Evolutionary conservation across 1,140 invertebrate species (phyloP), one percentile per base, ranked within the genome.

Genomic region (Chironomus tepperi): DNA sequence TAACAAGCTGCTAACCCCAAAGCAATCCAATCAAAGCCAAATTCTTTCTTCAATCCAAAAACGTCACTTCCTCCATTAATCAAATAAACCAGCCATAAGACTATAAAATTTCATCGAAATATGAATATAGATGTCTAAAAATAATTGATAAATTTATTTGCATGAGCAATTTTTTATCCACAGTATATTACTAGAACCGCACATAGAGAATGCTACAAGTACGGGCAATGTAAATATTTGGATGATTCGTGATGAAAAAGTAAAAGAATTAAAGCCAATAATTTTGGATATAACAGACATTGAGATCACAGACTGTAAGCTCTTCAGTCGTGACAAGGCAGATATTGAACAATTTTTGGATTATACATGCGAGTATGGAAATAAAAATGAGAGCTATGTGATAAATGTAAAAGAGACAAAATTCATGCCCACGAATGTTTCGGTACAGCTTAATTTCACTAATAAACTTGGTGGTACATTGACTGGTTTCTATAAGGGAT

Each of bases 401-500:
- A 75, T 82, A 9, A 77, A 65, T 0, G 77, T 78, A 74, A 21
- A 74, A 0, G 18, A 79, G 70, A 77, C 77, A 0, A 73, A 16
- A 7, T 77, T 81, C 12, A 6, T 47, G 0, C 70, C 76, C 8
- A 65, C 81, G 15, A 76, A 74, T 6, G 21, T 81, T 34, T 65
- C 86, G 1, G 76, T 91, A 5, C 78, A 84, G 73, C 81, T 91
- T 76, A 84, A 85, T 7, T 95, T 91, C 78, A 83, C 83, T 10
- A 91, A 90, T 0, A 84, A 85, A 75, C 78, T 94, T 16, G 85
- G 85, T 18, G 86, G 87, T 16, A 86, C 87, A 0, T 79, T 95
- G 73, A 86, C 88, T 75, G 94, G 93, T 43, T 90, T 91, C 76
- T 96, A 95, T 79, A 86, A 88, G 76, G 94, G 92, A 79, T 88